Evolutionary conservation across 2,888 invertebrate species (phyloP).

Genomic region (Xestoiulus laeticollis): DNA sequence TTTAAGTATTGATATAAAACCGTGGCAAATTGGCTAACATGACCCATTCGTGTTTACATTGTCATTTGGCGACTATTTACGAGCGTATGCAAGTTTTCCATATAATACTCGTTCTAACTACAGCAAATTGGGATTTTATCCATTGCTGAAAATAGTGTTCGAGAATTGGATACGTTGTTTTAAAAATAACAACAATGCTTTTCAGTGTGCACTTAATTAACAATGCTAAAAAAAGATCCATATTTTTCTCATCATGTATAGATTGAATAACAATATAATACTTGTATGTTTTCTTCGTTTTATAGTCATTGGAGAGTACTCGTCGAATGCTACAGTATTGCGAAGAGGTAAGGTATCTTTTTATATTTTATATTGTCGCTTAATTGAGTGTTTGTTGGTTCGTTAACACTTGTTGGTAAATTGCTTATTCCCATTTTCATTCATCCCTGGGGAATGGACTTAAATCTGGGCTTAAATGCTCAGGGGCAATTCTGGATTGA

Average conservation of each 20-base stretch:
- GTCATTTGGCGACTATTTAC: no score
- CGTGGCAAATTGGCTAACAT: no score
- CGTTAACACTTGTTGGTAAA: not conserved
- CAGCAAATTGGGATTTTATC: no score
- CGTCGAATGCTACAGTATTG: constrained; percentile 91
- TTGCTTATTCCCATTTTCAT: not conserved
- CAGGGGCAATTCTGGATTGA: not conserved
- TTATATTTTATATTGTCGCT: not conserved
- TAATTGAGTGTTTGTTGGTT: not conserved
- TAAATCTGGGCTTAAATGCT: not conserved
- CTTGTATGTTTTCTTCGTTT: constrained; percentile 65
- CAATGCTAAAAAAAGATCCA: not conserved
- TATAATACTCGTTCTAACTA: no score
- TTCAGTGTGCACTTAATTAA: constrained; percentile 18
- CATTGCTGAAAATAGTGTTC: no score
- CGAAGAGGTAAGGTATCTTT: constrained; percentile 69
- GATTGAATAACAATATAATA: not conserved
- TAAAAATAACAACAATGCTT: not conserved
- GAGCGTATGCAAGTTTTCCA: no score
- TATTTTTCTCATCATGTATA: not conserved
- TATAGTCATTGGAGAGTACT: constrained; percentile 91
- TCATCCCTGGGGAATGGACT: not conserved
- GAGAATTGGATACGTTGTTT: no score
- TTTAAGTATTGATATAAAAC: no score
- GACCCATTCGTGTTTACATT: no score